phyloP scores from a whole-genome alignment of 1,140 invertebrate species.

The Drosophila bipectinata region DNA sequence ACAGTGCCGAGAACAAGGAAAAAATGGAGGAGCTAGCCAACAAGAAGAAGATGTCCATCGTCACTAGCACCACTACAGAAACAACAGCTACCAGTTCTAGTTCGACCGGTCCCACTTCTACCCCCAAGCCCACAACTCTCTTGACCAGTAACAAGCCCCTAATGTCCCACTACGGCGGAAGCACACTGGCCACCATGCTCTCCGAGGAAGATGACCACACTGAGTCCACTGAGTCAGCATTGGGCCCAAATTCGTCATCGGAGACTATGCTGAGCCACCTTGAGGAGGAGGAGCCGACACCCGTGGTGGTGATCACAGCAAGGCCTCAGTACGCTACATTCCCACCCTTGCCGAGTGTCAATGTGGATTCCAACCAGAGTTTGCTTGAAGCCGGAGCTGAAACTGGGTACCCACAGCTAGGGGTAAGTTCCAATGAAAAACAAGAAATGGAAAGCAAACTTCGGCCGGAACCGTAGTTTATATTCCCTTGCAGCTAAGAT shows the following conservation, averaged over 20 bases:
- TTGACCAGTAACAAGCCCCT: conserved; percentile 42
- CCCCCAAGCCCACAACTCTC: conserved; percentile 29
- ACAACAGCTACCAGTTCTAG: background rate
- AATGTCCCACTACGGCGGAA: conserved; percentile 60
- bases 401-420: background rate
- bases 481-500: too few species aligned
- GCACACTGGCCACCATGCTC: conserved; percentile 69
- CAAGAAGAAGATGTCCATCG: conserved; percentile 49
- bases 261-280: conserved; percentile 60
- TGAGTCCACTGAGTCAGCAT: conserved; percentile 35
- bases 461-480: too few species aligned
- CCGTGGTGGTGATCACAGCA: conserved; percentile 68
- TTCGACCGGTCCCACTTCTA: background rate
- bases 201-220: conserved; percentile 49
- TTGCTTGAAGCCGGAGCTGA: background rate
- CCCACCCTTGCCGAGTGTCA: background rate
- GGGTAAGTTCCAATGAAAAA: background rate
- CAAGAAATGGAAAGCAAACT: too few species aligned
- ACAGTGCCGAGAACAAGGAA: conserved; percentile 48
- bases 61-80: background rate
- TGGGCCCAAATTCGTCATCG: background rate
- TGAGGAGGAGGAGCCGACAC: conserved; percentile 50
- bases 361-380: background rate
- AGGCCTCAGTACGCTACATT: conserved; percentile 65
- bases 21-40: conserved; percentile 48